Conservation (phyloP, 64 coral and sea anemone genomes). For the Stylophora pistillata region DNA sequence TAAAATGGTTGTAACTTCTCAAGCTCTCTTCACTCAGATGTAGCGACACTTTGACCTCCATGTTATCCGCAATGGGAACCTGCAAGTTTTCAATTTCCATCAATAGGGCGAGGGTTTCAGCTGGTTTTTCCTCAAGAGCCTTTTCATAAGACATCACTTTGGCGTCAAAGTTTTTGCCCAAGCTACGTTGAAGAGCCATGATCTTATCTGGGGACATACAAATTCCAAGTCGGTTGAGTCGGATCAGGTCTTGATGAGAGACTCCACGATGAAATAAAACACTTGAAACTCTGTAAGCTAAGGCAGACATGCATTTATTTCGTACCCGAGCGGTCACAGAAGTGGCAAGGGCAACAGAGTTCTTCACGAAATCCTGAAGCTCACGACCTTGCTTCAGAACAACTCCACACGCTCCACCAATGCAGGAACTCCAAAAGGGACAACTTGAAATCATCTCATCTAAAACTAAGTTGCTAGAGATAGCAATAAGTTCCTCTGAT, state of each 20-base stretch:
- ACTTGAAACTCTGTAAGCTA: constrained; percentile 37
- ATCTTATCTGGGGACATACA: constrained; percentile 53
- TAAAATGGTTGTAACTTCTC: constrained; percentile 37
- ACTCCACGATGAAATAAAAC: constrained; percentile 61
- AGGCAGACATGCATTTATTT: constrained; percentile 28
- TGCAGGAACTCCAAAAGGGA: constrained; percentile 28
- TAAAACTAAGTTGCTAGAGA: not conserved
- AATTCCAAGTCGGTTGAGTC: constrained; percentile 48
- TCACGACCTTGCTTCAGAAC: not conserved
- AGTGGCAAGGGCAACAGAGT: constrained; percentile 44
- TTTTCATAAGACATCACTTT: constrained; percentile 34
- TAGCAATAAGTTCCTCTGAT: not conserved
- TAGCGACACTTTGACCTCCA: constrained; percentile 37
- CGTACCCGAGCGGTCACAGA: constrained; percentile 31
- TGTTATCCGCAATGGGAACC: constrained; percentile 32
- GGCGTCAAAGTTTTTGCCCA: constrained; percentile 40
- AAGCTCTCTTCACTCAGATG: constrained; percentile 42
- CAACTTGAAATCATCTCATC: not conserved
- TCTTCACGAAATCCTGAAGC: not conserved
- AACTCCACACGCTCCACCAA: constrained; percentile 7
- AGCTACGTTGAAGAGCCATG: constrained; percentile 19
- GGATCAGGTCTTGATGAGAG: constrained; percentile 35
- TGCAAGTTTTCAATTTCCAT: constrained; percentile 48
- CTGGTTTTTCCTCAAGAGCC: constrained; percentile 34
- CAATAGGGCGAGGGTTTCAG: constrained; percentile 24